Evolutionary conservation across 2,113 vertebrate genomes (phyloP), one percentile per base, ranked within the genome.

Genomic region (Indicator maculatus): DNA sequence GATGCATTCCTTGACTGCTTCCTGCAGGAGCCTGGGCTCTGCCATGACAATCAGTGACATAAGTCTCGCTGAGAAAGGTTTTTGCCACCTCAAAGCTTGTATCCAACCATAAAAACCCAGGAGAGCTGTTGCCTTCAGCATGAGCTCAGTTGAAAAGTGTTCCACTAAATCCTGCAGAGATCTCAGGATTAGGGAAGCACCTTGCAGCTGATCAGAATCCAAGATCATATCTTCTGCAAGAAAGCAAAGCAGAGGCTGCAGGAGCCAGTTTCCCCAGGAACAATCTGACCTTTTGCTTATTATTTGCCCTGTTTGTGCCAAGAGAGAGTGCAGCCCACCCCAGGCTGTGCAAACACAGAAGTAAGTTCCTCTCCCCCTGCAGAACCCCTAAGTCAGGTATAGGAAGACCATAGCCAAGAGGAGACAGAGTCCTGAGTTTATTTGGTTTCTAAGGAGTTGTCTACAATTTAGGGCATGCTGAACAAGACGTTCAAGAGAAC

Each of bases 281-380:
- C 13, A 44, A 61, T 0, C 0, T 52, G 23, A 18, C 18, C 33
- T 64, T 39, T 33, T 0, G 1, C 58, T 74, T 69, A 45, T 61
- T 64, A 59, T 53, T 31, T 88, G n/a, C 38, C 27, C 39, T 33
- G 70, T 19, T 45, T 61, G 59, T 58, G 27, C 27, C 65, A 56
- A 38, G 23, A 56, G 20, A 41, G 23, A 9, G n/a, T 23, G 33
- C 11, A 28, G 50, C 24, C 15, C 36, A 76, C 15, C 19, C 53
- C 26, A 64, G 33, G 26, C 41, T 67, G 17, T 27, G 73, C 23
- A 59, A 53, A 52, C 1, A 6, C 30, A 53, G 6, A 55, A 38
- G 13, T 58, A 61, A 67, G 36, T 8, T 56, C n/a, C 74, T 45
- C 36, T 58, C 11, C 8, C 24, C 44, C 16, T 53, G 23, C 67